These are phyloP conservation scores for Leptarthrus brevirostris DNA, from an alignment of 2,888 invertebrate species.

Conservation along the genomic window DNA sequence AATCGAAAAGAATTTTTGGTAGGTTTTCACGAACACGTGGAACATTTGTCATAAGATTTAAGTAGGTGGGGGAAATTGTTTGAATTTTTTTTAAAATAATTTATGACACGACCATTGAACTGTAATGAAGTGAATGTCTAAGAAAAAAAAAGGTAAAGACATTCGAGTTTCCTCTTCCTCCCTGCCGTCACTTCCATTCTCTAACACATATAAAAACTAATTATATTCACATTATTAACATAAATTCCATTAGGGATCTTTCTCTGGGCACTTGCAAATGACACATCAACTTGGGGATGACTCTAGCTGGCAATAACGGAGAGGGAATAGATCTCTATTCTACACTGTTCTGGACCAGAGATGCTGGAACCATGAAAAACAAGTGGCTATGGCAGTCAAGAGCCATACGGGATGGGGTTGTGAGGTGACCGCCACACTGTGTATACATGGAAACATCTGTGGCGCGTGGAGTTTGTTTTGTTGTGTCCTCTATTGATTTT, in stretches of 20 bases:
- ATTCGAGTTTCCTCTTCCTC: too few species aligned
- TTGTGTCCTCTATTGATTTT: conserved; percentile 52
- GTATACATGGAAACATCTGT: conserved; percentile 43
- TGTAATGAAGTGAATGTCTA: too few species aligned
- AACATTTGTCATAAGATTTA: too few species aligned
- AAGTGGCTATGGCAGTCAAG: conserved; percentile 37
- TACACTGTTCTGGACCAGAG: conserved; percentile 25
- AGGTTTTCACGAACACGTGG: too few species aligned
- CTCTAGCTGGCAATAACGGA: neutral
- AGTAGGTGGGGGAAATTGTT: too few species aligned
- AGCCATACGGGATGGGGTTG: conserved; percentile 9
- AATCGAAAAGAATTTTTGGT: neutral
- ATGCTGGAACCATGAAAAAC: conserved; percentile 21
- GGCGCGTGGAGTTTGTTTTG: conserved; percentile 32
- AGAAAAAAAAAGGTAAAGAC: too few species aligned
- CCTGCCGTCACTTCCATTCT: neutral
- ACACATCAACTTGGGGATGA: conserved; percentile 53
- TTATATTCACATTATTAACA: conserved; percentile 59
- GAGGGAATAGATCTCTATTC: neutral
- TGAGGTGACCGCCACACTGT: neutral
- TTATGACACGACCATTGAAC: too few species aligned
- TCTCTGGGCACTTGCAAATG: conserved; percentile 54
- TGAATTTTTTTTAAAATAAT: too few species aligned
- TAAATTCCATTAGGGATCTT: conserved; percentile 57
- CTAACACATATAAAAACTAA: conserved; percentile 54